Evolutionary conservation across 2,888 invertebrate species (phyloP).

Genomic region (Apamea epomidion): DNA sequence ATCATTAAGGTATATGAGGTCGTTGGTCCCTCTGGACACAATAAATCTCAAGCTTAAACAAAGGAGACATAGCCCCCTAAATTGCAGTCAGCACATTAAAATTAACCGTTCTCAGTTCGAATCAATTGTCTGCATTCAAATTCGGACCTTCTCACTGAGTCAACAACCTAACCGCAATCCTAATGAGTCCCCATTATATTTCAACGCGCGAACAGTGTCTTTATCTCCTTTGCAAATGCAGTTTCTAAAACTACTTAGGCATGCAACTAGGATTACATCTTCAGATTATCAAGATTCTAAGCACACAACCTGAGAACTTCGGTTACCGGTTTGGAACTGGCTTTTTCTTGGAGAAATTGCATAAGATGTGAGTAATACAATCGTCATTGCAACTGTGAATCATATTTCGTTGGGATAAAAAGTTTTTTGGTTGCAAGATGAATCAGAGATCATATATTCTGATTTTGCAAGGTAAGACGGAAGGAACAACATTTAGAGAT

Average conservation of each 20-base stretch:
- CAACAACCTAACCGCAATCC: slow-evolving; percentile 36
- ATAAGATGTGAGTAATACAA: slow-evolving; percentile 63
- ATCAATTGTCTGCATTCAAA: slow-evolving; percentile 61
- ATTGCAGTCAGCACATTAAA: slow-evolving; percentile 47
- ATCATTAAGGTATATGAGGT: slow-evolving; percentile 6
- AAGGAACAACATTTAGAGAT: not conserved
- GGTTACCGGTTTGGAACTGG: slow-evolving; percentile 51
- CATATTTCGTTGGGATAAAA: slow-evolving; percentile 41
- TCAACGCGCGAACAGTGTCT: slow-evolving; percentile 39
- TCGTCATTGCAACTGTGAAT: slow-evolving; percentile 56
- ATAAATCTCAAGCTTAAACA: slow-evolving; percentile 19
- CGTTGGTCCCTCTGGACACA: slow-evolving; percentile 30
- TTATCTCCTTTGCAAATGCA: slow-evolving; percentile 56
- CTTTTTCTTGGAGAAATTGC: slow-evolving; percentile 58
- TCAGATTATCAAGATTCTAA: slow-evolving; percentile 55
- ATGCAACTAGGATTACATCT: slow-evolving; percentile 59
- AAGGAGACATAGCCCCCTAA: slow-evolving; percentile 18
- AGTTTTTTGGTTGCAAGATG: slow-evolving; percentile 27
- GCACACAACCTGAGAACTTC: slow-evolving; percentile 57
- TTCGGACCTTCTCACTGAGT: slow-evolving; percentile 47
- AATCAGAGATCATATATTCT: not conserved
- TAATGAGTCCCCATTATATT: slow-evolving; percentile 56
- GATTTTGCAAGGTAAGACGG: not conserved
- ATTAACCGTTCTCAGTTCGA: slow-evolving; percentile 44
- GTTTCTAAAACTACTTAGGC: slow-evolving; percentile 55